Base-by-base conservation (phyloP, 1,140 invertebrate genomes). In the Marisa cornuarietis region DNA sequence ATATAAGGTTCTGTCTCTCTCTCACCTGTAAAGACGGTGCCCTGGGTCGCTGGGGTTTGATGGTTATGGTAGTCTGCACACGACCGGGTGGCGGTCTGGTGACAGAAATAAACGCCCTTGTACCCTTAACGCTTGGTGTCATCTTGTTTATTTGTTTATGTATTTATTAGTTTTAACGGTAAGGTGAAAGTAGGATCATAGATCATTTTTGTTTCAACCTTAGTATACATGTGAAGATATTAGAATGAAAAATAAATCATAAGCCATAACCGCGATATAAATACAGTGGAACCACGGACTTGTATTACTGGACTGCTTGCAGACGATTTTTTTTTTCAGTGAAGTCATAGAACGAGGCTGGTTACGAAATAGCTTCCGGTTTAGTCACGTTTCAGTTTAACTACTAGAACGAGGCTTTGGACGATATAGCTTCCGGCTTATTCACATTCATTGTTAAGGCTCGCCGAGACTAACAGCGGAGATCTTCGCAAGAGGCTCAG, bases 11-110 rank as follows among this genome's bases (percentile, higher is more conserved):
- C 4, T 18, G 54, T 58, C 54, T 2, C 54, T 54, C 52, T 65
- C 71, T 71, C 63, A 81, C 80, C 80, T 78, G 80, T 52, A 81
- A 58, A 62, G 80, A 81, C 13, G 76, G 80, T 24, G 80, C 80
- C 52, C 80, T 66, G 0, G 80, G 76, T 49, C 63, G 31, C 62
- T 78, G 80, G 9, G 80, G 80, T 18, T 58, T 72, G 51, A 77
- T 75, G 24, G 76, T 79, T 13, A 68, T 65, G 52, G 68, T 31
- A 24, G 79, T 26, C 49, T 76, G 49, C 42, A 76, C 79, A 58
- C 79, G 49, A 66, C 81, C 75, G 3, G 81, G 81, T 31, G 78
- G 52, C 13, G 81, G 81, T 31, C 81, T 82, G 78, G 13, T 31
- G 51, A 68, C 26, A 72, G 9, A 78, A 26, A 65, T 18, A n/a